Evolutionary conservation across 2,113 vertebrate genomes (phyloP).

Genomic region (Empidonax traillii): DNA sequence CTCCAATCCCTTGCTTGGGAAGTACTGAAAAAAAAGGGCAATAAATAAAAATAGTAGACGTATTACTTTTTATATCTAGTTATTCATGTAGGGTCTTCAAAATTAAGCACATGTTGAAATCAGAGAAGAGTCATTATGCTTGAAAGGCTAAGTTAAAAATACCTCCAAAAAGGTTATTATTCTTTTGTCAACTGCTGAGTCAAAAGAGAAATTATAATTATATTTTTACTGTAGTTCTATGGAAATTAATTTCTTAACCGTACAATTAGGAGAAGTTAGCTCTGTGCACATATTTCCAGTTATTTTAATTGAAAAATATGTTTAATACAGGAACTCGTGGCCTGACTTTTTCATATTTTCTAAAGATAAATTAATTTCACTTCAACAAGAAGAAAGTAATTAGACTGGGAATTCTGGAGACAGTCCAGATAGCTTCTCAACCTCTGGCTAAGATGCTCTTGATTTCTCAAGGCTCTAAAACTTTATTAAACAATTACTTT

Average conservation of each 20-base stretch:
- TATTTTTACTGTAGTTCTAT: conserved; percentile 1
- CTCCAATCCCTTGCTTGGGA: background rate
- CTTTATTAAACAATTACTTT: conserved; percentile 38
- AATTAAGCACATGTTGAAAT: background rate
- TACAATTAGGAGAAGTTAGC: conserved; percentile 17
- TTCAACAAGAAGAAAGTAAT: conserved; percentile 62
- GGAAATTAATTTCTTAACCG: conserved; percentile 24
- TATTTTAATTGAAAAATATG: conserved; percentile 37
- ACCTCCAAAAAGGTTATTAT: background rate
- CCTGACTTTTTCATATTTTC: conserved; percentile 55
- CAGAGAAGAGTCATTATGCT: background rate
- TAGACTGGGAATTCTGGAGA: conserved; percentile 63
- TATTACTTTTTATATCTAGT: background rate
- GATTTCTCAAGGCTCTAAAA: conserved; percentile 36
- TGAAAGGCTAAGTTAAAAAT: conserved; percentile 8
- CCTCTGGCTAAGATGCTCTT: conserved; percentile 32
- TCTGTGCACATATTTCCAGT: conserved; percentile 25
- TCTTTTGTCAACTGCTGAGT: background rate
- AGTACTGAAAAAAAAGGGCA: background rate
- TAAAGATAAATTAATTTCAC: conserved; percentile 32
- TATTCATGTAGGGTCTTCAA: background rate
- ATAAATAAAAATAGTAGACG: background rate
- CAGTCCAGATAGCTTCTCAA: conserved; percentile 62
- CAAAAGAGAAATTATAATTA: conserved; percentile 6
- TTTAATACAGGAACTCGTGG: conserved; percentile 25